Base-by-base conservation (phyloP, 2,888 invertebrate genomes). In the Xestia rhomboidea region DNA sequence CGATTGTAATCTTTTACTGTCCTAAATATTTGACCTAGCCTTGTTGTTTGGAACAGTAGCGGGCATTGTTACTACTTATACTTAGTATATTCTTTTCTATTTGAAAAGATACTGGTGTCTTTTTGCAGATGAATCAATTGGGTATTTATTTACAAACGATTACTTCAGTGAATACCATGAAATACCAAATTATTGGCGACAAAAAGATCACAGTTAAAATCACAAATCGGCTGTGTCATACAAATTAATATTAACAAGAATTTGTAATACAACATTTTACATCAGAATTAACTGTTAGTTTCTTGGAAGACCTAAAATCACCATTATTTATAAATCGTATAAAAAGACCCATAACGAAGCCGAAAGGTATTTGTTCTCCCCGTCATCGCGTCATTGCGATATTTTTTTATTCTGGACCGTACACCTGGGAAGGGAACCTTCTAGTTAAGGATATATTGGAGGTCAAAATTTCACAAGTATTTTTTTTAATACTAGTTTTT, bases 241-340 rank as follows among this genome's bases (percentile, higher is more conserved):
- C 11, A 76, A 76, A 63, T 76, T 24, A 73, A 60, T 51, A 24
- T 24, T 68, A 75, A 68, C n/a, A 30, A 67, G 81, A 80, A 84
- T 60, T 10, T 15, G 3, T 30, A 30, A 63, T 64, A 68, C n/a
- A 66, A 68, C 54, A 49, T 49, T 7, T 21, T 54, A 27, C n/a
- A 51, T 38, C 24, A 27, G 13, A 62, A 72, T 10, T 41, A n/a
- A n/a, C 54, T 24, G 71, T 70, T 64, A 68, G 51, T 41, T 81
- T 71, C 66, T 62, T 51, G 38, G 54, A 67, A 76, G 38, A 3
- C 49, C 13, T 57, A 41, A 54, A 81, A 68, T 51, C n/a, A 77
- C 70, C 51, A 64, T n/a, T 85, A 73, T 70, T 70, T 73, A 68
- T 34, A 5, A 5, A 34, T 4, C 5, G 34, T 34, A 6, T 34